phyloP scores from a whole-genome alignment of 2,888 invertebrate genomes.

The Leptopilina drosophilae region DNA sequence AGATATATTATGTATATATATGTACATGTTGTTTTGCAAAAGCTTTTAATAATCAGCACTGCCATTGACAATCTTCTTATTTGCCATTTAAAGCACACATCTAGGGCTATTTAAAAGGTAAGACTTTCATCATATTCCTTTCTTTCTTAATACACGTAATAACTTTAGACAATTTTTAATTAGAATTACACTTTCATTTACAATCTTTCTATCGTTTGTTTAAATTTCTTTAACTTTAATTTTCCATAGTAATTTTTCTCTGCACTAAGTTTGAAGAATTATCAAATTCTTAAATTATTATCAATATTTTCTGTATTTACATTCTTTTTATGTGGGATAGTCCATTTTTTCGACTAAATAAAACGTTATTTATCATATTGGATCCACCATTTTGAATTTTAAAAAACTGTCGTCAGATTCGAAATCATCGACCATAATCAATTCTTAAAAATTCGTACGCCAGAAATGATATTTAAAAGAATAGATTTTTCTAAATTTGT shows the following conservation, averaged over 20 bases:
- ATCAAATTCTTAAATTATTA: too few relatives aligned
- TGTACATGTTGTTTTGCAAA: constrained; percentile 10
- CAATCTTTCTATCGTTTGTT: background rate
- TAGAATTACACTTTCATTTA: background rate
- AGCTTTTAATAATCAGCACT: constrained; percentile 35
- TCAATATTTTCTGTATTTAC: background rate
- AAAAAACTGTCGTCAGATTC: too few relatives aligned
- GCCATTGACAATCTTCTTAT: constrained; percentile 38
- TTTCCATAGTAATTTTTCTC: too few relatives aligned
- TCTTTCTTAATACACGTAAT: background rate
- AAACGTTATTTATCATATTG: too few relatives aligned
- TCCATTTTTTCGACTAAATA: too few relatives aligned
- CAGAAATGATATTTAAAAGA: too few relatives aligned
- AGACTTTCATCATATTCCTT: background rate
- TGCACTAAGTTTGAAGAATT: too few relatives aligned
- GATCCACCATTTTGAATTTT: too few relatives aligned
- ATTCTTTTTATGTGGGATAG: too few relatives aligned
- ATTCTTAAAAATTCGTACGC: too few relatives aligned
- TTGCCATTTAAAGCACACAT: constrained; percentile 29
- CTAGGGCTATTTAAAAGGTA: constrained; percentile 39
- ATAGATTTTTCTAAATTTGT: too few relatives aligned
- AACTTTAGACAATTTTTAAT: background rate
- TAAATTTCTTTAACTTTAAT: background rate
- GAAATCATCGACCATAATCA: too few relatives aligned
- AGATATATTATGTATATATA: background rate